A percentile compares a stretch with the other conserved stretches of the same genome.
phyloP scores from a whole-genome alignment of 2,113 vertebrate genomes.

The Oxygymnocypris stewartii region DNA sequence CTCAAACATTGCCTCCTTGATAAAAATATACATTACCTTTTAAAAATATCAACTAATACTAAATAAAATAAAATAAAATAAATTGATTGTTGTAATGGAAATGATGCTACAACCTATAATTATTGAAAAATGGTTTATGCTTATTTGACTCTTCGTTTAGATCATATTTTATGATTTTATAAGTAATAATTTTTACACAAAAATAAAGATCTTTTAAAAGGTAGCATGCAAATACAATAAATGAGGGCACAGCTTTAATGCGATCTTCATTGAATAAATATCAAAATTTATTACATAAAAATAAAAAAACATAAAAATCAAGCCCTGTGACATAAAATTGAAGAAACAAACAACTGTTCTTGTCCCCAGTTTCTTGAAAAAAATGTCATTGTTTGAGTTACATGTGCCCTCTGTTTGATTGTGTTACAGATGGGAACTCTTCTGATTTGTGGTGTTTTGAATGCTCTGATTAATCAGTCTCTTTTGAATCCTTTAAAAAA shows the following conservation, averaged over 20 bases:
- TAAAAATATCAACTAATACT: not conserved
- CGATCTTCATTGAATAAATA: not conserved
- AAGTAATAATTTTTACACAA: not conserved
- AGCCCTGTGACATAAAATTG: not conserved
- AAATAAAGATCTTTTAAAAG: not conserved
- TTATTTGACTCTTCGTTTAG: not conserved
- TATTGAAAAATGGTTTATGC: not conserved
- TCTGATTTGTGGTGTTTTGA: slow-evolving; percentile 61
- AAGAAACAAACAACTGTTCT: not conserved
- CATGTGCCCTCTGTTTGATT: slow-evolving; percentile 39
- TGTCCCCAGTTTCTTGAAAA: slow-evolving; percentile 9
- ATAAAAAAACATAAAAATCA: not conserved
- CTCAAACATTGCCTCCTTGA: not conserved
- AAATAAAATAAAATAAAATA: not conserved
- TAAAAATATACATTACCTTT: not conserved
- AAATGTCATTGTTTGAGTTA: slow-evolving; percentile 42
- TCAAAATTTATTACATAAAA: not conserved
- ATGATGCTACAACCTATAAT: not conserved
- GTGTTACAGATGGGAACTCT: slow-evolving; percentile 65
- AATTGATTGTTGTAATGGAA: not conserved
- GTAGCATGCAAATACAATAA: not conserved
- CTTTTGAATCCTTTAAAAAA: slow-evolving; percentile 55
- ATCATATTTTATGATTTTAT: not conserved
- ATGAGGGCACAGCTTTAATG: not conserved
- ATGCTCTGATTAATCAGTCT: slow-evolving; percentile 63